Conservation (phyloP, 2,113 vertebrate species). For the Pteropus alecto region DNA sequence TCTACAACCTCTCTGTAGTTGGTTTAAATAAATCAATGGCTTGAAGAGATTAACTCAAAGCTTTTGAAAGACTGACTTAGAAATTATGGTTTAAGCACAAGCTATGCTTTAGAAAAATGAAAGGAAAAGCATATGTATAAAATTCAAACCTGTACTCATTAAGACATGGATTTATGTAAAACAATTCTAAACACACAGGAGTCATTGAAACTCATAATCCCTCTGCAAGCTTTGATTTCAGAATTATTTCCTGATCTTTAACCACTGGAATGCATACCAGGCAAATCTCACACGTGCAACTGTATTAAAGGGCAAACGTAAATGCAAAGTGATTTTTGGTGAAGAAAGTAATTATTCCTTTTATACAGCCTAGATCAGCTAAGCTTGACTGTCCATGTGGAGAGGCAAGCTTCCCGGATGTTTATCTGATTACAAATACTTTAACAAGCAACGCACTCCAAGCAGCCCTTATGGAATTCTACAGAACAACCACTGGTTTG, state of each 20-base stretch:
- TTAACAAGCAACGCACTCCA: slow-evolving; percentile 60
- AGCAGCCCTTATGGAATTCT: slow-evolving; percentile 78
- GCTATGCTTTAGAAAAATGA: slow-evolving; percentile 33
- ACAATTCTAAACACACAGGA: slow-evolving; percentile 63
- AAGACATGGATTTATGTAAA: slow-evolving; percentile 47
- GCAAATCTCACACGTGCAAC: slow-evolving; percentile 32
- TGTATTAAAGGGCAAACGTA: neutral
- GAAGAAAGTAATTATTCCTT: neutral
- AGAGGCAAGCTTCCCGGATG: neutral
- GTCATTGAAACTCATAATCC: neutral
- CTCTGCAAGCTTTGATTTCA: neutral
- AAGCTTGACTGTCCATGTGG: neutral
- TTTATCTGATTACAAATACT: neutral
- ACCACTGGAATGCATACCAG: neutral
- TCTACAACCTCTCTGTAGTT: neutral
- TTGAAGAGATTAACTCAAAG: slow-evolving; percentile 48
- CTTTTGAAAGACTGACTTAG: slow-evolving; percentile 35
- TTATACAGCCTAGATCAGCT: neutral
- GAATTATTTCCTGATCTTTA: slow-evolving; percentile 4
- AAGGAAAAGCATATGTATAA: slow-evolving; percentile 57
- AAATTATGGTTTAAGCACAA: slow-evolving; percentile 46
- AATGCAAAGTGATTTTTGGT: neutral
- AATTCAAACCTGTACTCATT: slow-evolving; percentile 9
- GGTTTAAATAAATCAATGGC: slow-evolving; percentile 48
- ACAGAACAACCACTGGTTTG: slow-evolving; percentile 30